These are phyloP conservation scores for Tapirus indicus DNA, from an alignment of 2,797 vertebrate genomes.

Conservation along the genomic window DNA sequence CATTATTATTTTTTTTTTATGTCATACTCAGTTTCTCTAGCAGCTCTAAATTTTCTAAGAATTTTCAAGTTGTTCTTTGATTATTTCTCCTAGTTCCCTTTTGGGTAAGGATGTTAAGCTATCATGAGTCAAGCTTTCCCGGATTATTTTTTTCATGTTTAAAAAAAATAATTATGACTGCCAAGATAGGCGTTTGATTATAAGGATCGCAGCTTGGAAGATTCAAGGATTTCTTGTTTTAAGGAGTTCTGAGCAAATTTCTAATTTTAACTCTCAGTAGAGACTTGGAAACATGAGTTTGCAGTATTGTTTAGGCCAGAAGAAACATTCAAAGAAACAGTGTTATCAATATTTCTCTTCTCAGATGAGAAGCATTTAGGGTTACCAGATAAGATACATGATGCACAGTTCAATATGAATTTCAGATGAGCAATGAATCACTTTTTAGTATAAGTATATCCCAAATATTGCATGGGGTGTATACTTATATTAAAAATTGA, in stretches of 20 bases:
- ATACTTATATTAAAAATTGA: background rate
- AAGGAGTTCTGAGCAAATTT: slow-evolving; percentile 49
- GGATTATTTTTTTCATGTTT: background rate
- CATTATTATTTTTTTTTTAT: background rate
- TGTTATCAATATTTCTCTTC: slow-evolving; percentile 23
- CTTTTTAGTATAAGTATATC: slow-evolving; percentile 19
- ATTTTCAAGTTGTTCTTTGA: background rate
- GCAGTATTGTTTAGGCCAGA: background rate
- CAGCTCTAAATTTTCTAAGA: background rate
- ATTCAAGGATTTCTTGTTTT: background rate
- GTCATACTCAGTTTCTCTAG: background rate
- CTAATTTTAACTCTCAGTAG: slow-evolving; percentile 36
- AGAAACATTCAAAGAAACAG: slow-evolving; percentile 54
- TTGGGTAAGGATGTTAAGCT: background rate
- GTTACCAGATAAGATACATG: background rate
- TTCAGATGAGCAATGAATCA: background rate
- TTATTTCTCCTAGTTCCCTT: background rate
- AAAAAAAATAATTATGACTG: background rate
- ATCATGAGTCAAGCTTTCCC: background rate
- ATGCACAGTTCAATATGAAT: background rate
- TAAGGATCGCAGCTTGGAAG: background rate
- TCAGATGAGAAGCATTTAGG: background rate
- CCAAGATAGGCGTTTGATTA: background rate
- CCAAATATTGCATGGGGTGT: background rate
- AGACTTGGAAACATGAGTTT: slow-evolving; percentile 58